Conservation (phyloP, 2,113 vertebrate genomes). For the Campylomormyrus tamandua region DNA sequence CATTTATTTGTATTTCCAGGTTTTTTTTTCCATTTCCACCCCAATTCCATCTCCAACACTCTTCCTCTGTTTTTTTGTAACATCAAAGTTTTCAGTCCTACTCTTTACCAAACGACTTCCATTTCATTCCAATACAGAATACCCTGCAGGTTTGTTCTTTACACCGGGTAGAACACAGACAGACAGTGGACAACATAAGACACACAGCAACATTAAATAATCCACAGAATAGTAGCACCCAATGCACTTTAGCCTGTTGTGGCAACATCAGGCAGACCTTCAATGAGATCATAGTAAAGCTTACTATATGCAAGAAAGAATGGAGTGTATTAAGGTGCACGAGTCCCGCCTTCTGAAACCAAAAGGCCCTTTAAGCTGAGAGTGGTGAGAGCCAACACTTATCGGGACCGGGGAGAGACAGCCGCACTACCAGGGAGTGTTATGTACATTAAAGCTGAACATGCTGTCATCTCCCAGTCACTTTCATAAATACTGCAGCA, state of each 20-base stretch:
- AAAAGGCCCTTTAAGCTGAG: neutral
- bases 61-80: neutral
- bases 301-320: neutral
- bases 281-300: neutral
- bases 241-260: neutral
- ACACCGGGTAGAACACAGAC: slow-evolving; percentile 32
- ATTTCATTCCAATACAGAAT: slow-evolving; percentile 62
- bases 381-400: slow-evolving; percentile 29
- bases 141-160: slow-evolving; percentile 48
- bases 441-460: slow-evolving; percentile 41
- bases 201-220: neutral
- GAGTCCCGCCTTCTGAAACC: neutral
- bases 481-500: neutral
- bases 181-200: slow-evolving; percentile 26
- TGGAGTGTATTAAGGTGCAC: slow-evolving; percentile 50
- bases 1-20: slow-evolving; percentile 56
- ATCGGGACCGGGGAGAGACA: slow-evolving; percentile 17
- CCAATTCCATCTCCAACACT: neutral
- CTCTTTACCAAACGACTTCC: neutral
- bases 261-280: neutral
- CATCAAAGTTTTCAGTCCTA: neutral
- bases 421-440: slow-evolving; percentile 11
- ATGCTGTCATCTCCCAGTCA: neutral
- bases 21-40: slow-evolving; percentile 43
- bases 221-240: neutral